Base-by-base conservation (phyloP, 2,113 vertebrate species). In the Daubentonia madagascariensis region DNA sequence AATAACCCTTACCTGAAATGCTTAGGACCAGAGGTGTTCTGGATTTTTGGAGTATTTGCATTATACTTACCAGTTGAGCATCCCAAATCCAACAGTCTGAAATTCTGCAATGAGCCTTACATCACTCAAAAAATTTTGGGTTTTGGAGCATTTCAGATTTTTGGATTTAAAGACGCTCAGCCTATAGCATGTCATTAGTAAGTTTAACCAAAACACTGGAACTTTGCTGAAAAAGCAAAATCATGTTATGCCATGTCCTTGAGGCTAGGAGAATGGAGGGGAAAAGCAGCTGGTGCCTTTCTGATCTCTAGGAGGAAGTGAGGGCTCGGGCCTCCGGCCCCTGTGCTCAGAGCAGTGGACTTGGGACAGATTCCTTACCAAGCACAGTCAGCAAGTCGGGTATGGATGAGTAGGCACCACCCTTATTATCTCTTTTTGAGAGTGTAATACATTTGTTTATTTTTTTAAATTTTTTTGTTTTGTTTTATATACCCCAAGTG, bases 391-490 rank as follows among this genome's bases (percentile, higher is more conserved):
- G 0, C 18, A 6, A 1, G n/a, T 17, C 35, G 40, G 11, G 35
- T 54, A 10, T 8, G 43, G 6, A 17, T 23, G 16, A 48, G 22
- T 9, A 1, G 8, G 22, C 0, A 0, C 54, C 16, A 5, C 23
- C 45, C 30, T 40, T 50, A 1, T 40, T 50, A 1, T 6, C 1
- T 22, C 30, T 16, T 52, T 22, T 18, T 40, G 48, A 28, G 40
- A 20, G 1, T 37, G 28, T 70, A 18, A 17, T 35, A 16, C 63
- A 67, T 67, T 67, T 67, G 28, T 63, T 30, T 63, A 11, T 63
- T 28, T 28, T 63, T 63, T 63, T 28, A 11, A 63, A 63, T 12
- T 63, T 25, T 63, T 63, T 30, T 63, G 59, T 63, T 63, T 30
- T 30, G 61, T 63, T 28, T 63, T 63, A 12, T 63, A 63, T 30